Evolutionary conservation across 2,113 vertebrate genomes (phyloP).

Genomic region (Grammomys surdaster): DNA sequence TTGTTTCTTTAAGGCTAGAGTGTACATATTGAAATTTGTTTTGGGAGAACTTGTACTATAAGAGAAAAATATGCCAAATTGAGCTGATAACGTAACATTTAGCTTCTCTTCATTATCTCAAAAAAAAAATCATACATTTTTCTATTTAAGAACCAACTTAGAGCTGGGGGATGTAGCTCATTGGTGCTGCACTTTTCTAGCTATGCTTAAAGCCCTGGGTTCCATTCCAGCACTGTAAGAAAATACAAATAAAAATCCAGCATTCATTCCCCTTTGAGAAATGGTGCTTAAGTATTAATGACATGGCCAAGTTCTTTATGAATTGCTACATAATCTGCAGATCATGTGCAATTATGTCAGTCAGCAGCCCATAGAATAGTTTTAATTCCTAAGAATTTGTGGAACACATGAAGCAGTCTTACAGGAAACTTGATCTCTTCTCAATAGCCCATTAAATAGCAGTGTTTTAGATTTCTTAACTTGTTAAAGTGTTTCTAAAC

Average conservation of each 20-base stretch:
- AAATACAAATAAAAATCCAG: background rate
- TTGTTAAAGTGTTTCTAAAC: slow-evolving; percentile 86
- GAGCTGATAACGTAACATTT: background rate
- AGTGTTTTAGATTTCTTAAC: slow-evolving; percentile 86
- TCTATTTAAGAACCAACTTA: background rate
- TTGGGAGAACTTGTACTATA: background rate
- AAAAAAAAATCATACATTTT: background rate
- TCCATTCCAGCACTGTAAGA: background rate
- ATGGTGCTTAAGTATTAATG: background rate
- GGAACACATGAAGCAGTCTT: background rate
- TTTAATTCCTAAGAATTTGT: background rate
- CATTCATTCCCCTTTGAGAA: slow-evolving; percentile 60
- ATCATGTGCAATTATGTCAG: background rate
- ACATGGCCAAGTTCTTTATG: background rate
- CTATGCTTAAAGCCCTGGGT: background rate
- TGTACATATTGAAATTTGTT: background rate
- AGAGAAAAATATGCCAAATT: background rate
- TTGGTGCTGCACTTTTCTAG: background rate
- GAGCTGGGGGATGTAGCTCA: background rate
- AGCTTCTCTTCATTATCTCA: background rate
- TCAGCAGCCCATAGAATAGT: background rate
- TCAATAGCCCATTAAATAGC: background rate
- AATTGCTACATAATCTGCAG: background rate
- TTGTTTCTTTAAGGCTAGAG: background rate
- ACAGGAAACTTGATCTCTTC: background rate